A percentile compares a stretch with the other conserved stretches of the same genome.
Evolutionary conservation across 2,797 vertebrate genomes (phyloP).

Genomic region (Pristis pectinata): DNA sequence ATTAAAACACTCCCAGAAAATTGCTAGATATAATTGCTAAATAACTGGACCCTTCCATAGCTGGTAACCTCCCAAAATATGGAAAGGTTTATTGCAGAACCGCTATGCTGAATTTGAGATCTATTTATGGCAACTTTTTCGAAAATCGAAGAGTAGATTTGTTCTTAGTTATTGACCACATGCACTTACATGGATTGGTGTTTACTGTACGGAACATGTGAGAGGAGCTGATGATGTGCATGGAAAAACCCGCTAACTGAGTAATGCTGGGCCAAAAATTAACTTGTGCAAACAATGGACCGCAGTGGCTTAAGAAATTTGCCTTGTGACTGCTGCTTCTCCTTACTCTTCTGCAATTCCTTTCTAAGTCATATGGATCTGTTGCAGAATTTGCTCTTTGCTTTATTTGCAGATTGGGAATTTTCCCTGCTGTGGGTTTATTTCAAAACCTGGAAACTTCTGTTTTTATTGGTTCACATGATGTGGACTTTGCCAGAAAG

Average conservation of each 20-base stretch:
- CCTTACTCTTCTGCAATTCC: neutral
- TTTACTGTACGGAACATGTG: neutral
- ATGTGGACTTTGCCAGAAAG: neutral
- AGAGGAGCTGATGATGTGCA: neutral
- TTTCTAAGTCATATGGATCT: neutral
- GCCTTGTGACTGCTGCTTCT: neutral
- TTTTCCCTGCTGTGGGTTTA: neutral
- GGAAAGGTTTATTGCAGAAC: neutral
- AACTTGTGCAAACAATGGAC: neutral
- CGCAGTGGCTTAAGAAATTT: neutral
- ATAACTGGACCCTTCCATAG: neutral
- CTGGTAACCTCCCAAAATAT: neutral
- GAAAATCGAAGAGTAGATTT: neutral
- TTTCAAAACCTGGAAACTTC: neutral
- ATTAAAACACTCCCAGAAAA: neutral
- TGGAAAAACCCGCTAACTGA: neutral
- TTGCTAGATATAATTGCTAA: neutral
- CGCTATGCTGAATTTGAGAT: neutral
- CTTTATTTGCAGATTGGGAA: neutral
- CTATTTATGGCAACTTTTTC: neutral
- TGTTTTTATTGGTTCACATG: neutral
- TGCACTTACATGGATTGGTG: neutral
- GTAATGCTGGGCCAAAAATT: neutral
- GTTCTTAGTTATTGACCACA: neutral
- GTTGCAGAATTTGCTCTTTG: neutral